These are phyloP conservation scores for Sycophila sp. DNA, from an alignment of 1,140 invertebrate species.

Conservation along the genomic window DNA sequence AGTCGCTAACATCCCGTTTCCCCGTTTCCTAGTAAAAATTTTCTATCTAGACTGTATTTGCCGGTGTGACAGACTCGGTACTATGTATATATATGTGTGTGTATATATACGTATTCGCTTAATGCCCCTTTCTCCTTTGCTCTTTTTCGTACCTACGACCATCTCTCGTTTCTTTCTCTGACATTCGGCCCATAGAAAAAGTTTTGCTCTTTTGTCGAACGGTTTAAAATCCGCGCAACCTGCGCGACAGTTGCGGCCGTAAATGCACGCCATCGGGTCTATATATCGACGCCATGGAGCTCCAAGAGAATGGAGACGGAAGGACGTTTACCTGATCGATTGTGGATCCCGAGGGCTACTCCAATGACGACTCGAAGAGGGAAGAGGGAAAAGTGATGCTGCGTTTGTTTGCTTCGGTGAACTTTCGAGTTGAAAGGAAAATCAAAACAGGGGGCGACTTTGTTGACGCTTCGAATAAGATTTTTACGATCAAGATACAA, in stretches of 20 bases:
- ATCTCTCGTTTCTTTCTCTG: constrained; percentile 20
- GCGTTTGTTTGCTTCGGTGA: neutral
- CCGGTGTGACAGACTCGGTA: no score
- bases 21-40: no score
- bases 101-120: constrained; percentile 8
- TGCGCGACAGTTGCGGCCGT: constrained; percentile 27
- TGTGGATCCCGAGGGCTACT: constrained; percentile 7
- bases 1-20: no score
- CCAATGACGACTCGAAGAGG: neutral
- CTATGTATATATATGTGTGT: neutral
- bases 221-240: constrained; percentile 36
- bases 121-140: constrained; percentile 25
- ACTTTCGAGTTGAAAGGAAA: no score
- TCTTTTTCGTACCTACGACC: constrained; percentile 18
- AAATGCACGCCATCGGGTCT: neutral
- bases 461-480: no score
- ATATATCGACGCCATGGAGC: neutral
- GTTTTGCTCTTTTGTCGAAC: constrained; percentile 35
- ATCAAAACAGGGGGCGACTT: no score
- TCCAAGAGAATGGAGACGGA: constrained; percentile 1
- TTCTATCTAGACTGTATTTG: neutral
- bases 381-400: neutral
- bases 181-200: constrained; percentile 32
- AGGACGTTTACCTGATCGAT: constrained; percentile 26
- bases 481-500: no score